Base-by-base conservation (phyloP, 2,113 vertebrate species). In the Pseudorectes ferrugineus region DNA sequence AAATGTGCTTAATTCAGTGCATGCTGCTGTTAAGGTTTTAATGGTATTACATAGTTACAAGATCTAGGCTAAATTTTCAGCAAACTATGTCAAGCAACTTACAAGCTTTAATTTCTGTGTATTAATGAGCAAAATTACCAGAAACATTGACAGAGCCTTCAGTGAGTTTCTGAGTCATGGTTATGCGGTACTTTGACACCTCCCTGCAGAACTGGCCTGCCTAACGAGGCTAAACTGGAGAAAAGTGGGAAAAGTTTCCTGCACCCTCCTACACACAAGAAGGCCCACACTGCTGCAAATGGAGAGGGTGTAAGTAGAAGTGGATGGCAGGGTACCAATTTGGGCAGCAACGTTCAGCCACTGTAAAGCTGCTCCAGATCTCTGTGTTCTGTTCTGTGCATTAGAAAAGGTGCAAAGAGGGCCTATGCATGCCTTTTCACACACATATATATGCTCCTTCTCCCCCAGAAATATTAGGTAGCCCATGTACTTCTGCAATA, bases 361-460 rank as follows among this genome's bases (percentile, higher is more conserved):
- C 59, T 33, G 7, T 42, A 70, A 72, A 85, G 28, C 21, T 52
- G 4, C 14, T 38, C 17, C 20, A 28, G 49, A 42, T 18, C 13
- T 89, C 23, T 76, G 28, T 38, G 11, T 28, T 77, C 46, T 16
- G 14, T 52, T 82, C 35, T 85, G 33, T 73, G 20, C n/a, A 52
- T 23, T 62, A 68, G 17, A 63, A 88, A 28, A 59, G 6, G 4
- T 23, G 14, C 4, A 12, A 74, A 58, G 35, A 71, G 13, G 23
- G 4, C 31, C 40, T 65, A 43, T 22, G 23, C 8, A 3, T 38
- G 15, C 24, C 12, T 79, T 59, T 88, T 48, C 33, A 38, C 38
- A 13, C 0, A 16, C 1, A 14, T 8, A 29, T 1, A 12, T 25
- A 10, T 26, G 10, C 5, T 71, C 13, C 19, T 49, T 1, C 13